phyloP scores from a whole-genome alignment of 2,888 invertebrate genomes.

The Clivina fossor region DNA sequence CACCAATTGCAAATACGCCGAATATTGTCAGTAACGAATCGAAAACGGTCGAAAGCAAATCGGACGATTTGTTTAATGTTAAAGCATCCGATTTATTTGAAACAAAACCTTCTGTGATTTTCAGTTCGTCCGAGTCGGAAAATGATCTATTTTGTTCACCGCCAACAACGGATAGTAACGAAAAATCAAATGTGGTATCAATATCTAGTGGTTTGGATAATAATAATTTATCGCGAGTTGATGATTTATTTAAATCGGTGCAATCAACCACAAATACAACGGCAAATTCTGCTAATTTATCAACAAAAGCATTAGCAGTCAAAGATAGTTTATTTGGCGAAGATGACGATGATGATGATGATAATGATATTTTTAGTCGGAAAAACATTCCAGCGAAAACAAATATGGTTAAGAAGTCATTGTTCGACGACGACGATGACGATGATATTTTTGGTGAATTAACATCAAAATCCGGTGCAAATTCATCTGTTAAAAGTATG shows the following conservation, averaged over 20 bases:
- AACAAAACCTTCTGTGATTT: constrained; percentile 13
- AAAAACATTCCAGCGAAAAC: constrained; percentile 38
- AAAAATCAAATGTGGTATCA: background rate
- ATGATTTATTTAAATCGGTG: constrained; percentile 22
- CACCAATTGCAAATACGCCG: constrained; percentile 28
- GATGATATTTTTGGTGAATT: constrained; percentile 37
- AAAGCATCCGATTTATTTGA: constrained; percentile 31
- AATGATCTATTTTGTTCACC: constrained; percentile 35
- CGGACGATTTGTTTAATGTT: constrained; percentile 29
- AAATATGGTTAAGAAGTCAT: constrained; percentile 40
- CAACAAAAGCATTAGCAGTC: constrained; percentile 1
- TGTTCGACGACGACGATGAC: constrained; percentile 46
- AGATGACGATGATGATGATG: no score
- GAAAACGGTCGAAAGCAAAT: constrained; percentile 30
- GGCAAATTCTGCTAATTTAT: background rate
- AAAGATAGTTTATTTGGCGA: constrained; percentile 31
- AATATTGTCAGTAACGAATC: constrained; percentile 5
- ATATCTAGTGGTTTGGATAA: no score
- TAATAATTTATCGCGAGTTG: constrained; percentile 17
- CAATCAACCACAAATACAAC: background rate
- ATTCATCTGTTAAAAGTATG: constrained; percentile 5
- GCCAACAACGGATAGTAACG: constrained; percentile 12
- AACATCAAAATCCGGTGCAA: background rate
- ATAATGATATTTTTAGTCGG: constrained; percentile 40
- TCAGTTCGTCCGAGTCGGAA: constrained; percentile 33